Base-by-base conservation (phyloP, 1,140 invertebrate genomes). In the Papilio polytes region DNA sequence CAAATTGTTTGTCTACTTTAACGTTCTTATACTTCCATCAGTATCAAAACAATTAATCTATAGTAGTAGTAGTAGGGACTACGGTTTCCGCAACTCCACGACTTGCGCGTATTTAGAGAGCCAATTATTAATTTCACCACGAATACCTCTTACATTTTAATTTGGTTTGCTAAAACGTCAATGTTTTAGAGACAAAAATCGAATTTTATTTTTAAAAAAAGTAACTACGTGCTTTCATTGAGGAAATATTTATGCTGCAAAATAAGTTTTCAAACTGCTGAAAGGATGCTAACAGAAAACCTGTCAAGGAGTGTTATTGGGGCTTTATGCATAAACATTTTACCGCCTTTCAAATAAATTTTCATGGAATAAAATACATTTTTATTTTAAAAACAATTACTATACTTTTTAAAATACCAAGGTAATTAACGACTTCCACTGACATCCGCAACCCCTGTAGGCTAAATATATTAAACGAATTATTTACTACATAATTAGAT, bases 211-310 rank as follows among this genome's bases (percentile, higher is more conserved):
- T 51, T 18, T 15, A 48, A 51, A 51, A 18, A 51, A 18, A 3
- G 26, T 36, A 51, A 1, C 15, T 51, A 18, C 15, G 18, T 6
- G 15, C 13, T 20, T n/a, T 56, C n/a, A n/a, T 56, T 20, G n/a
- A 20, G 53, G 12, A 48, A 13, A 20, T 56, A 53, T 56, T 56
- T 56, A 20, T 6, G 2, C 1, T 20, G 7, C 18, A 7, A 56
- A 56, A 56, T 20, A 56, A 8, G 1, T 56, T 56, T 56, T 20
- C 8, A 56, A 56, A 56, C 3, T 20, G 0, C 53, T 56, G 53
- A 56, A 56, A 56, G 53, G 53, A 56, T 56, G 53, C 53, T 56
- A 56, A 53, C n/a, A 53, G 51, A 53, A 56, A 56, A 56, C 4
- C 53, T 56, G n/a, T 56, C 53, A 20, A n/a, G 8, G 9, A 56